Percentiles rank a stretch among this genome's conserved stretches.
Evolutionary conservation across 2,888 invertebrate genomes (phyloP).

Genomic region (Rhogogaster chlorosoma): DNA sequence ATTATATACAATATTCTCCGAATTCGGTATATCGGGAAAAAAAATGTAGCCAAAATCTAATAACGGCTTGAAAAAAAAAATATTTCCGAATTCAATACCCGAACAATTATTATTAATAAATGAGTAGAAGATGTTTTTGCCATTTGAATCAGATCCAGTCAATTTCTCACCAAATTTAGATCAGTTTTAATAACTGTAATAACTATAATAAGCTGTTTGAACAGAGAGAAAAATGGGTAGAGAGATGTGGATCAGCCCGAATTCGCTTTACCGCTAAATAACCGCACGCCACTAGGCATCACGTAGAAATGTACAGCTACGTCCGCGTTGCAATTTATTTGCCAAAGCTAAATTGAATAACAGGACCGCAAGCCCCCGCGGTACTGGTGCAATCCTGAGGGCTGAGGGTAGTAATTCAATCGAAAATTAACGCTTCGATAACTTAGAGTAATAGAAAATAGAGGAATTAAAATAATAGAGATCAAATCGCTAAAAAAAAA

Average conservation of each 20-base stretch:
- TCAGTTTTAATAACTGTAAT: too few relatives aligned
- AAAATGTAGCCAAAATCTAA: too few relatives aligned
- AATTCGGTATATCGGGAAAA: not conserved
- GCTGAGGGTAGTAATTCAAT: not conserved
- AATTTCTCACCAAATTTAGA: too few relatives aligned
- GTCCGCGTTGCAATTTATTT: constrained; percentile 8
- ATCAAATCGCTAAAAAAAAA: not conserved
- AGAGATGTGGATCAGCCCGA: not conserved
- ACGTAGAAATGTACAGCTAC: constrained; percentile 1
- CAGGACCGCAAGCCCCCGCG: not conserved
- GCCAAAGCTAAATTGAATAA: constrained; percentile 28
- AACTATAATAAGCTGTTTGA: not conserved
- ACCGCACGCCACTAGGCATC: constrained; percentile 12
- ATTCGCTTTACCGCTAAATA: constrained; percentile 21
- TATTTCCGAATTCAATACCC: too few relatives aligned
- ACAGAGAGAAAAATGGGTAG: not conserved
- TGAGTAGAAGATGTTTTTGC: not conserved
- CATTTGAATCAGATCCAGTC: not conserved
- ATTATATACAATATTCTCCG: not conserved
- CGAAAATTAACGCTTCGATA: constrained; percentile 11
- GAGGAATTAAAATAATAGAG: not conserved
- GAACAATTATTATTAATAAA: too few relatives aligned
- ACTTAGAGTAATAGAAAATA: not conserved
- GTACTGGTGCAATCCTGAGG: not conserved
- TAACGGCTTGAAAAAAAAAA: too few relatives aligned